Evolutionary conservation across 1,140 invertebrate species (phyloP).

Genomic region (Heterodera schachtii): DNA sequence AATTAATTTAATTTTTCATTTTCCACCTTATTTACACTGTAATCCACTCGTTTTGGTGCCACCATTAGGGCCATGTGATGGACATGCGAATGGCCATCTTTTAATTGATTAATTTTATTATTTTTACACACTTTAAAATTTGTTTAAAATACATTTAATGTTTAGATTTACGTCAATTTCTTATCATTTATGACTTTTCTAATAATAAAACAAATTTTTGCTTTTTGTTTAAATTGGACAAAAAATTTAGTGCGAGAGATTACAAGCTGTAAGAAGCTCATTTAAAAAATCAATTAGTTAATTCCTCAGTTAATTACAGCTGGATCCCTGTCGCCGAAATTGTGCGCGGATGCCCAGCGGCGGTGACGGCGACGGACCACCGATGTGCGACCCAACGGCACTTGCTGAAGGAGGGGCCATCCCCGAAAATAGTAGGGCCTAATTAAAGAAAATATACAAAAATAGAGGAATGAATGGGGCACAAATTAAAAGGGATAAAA

Average conservation of each 20-base stretch:
- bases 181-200: too few relatives aligned
- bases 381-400: not conserved
- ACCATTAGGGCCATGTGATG: conserved; percentile 61
- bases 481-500: too few relatives aligned
- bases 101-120: not conserved
- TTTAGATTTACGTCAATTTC: too few relatives aligned
- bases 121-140: too few relatives aligned
- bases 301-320: conserved; percentile 24
- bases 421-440: not conserved
- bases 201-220: too few relatives aligned
- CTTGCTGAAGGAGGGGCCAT: not conserved
- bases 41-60: conserved; percentile 49
- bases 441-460: not conserved
- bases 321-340: conserved; percentile 47
- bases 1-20: conserved; percentile 13
- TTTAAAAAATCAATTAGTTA: too few relatives aligned
- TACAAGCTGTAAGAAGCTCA: too few relatives aligned
- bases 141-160: too few relatives aligned
- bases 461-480: too few relatives aligned
- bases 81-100: conserved; percentile 47
- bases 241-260: too few relatives aligned
- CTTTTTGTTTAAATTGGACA: too few relatives aligned
- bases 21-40: conserved; percentile 49
- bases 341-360: conserved; percentile 22
- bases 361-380: not conserved